These are phyloP conservation scores for Drosophila mayri DNA, from an alignment of 1,140 invertebrate species.

Conservation along the genomic window DNA sequence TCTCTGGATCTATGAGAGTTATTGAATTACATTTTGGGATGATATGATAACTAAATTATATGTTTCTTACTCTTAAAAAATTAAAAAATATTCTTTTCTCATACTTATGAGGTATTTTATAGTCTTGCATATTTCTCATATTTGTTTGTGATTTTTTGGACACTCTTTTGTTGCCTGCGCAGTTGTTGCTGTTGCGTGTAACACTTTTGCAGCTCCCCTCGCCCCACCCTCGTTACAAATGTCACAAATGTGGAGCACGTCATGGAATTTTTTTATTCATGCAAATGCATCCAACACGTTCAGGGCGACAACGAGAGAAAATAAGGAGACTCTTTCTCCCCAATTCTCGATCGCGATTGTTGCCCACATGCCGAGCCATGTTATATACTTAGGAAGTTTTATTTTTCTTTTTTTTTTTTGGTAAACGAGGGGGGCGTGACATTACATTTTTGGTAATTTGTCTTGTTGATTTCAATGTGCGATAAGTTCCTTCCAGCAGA, in stretches of 20 bases:
- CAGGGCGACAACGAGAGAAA: slow-evolving; percentile 18
- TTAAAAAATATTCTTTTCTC: not conserved
- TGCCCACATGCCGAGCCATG: slow-evolving; percentile 73
- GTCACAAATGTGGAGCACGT: slow-evolving; percentile 80
- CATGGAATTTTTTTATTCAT: slow-evolving; percentile 62
- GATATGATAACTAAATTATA: not conserved
- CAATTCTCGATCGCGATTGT: slow-evolving; percentile 45
- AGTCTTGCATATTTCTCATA: not conserved
- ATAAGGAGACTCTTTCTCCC: slow-evolving; percentile 17
- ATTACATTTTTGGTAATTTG: slow-evolving; percentile 61
- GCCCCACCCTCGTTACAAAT: slow-evolving; percentile 46
- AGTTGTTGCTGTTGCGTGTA: slow-evolving; percentile 63
- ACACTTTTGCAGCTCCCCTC: slow-evolving; percentile 56
- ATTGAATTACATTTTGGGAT: not conserved
- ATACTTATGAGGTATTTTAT: not conserved
- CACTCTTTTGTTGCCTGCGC: slow-evolving; percentile 27
- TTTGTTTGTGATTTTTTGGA: slow-evolving; percentile 36
- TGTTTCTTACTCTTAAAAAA: not conserved
- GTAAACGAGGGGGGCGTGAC: slow-evolving; percentile 17
- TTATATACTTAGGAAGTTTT: slow-evolving; percentile 6
- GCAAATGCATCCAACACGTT: slow-evolving; percentile 57
- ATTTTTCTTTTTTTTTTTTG: not conserved
- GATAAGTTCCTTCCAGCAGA: slow-evolving; percentile 25
- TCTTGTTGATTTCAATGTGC: slow-evolving; percentile 53
- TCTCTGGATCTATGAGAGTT: not conserved